phyloP scores from a whole-genome alignment of 92 coral and sea anemone species.

The Siderastrea radians region DNA sequence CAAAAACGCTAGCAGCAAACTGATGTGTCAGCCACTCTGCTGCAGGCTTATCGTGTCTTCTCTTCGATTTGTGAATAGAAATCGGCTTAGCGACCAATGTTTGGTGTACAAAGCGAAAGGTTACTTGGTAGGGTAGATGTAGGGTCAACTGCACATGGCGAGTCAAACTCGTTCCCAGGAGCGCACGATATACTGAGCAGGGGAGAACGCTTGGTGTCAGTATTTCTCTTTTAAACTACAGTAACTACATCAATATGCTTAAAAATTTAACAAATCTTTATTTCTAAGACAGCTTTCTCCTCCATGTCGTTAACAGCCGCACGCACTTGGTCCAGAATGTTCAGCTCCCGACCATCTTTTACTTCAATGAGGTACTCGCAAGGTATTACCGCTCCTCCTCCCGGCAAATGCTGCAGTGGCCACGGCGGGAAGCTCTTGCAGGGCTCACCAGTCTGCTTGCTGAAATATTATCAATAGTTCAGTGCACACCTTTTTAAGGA shows the following conservation, averaged over 20 bases:
- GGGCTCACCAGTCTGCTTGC: constrained; percentile 12
- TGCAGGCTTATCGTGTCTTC: no score
- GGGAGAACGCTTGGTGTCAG: no score
- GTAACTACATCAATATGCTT: not conserved
- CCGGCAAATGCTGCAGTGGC: constrained; percentile 36
- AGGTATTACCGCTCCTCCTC: constrained; percentile 65
- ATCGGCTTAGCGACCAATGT: no score
- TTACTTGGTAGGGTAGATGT: no score
- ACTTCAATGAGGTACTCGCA: constrained; percentile 45
- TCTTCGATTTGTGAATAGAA: no score
- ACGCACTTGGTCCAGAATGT: not conserved
- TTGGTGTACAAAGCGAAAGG: no score
- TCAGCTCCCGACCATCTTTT: constrained; percentile 16
- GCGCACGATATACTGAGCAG: no score
- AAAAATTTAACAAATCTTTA: constrained; percentile 16
- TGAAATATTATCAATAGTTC: constrained; percentile 18
- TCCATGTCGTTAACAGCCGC: constrained; percentile 23
- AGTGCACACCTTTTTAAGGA: constrained; percentile 7
- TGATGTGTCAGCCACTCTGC: no score
- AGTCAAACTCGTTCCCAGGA: no score
- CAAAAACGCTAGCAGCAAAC: no score
- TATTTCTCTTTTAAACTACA: not conserved
- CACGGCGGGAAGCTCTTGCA: constrained; percentile 17
- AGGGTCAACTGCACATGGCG: no score
- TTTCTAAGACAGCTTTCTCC: constrained; percentile 30